Percentiles rank a stretch among this genome's conserved stretches.
These are phyloP conservation scores for Phyllostomus hastatus DNA, from an alignment of 2,113 vertebrate species.

Conservation along the genomic window DNA sequence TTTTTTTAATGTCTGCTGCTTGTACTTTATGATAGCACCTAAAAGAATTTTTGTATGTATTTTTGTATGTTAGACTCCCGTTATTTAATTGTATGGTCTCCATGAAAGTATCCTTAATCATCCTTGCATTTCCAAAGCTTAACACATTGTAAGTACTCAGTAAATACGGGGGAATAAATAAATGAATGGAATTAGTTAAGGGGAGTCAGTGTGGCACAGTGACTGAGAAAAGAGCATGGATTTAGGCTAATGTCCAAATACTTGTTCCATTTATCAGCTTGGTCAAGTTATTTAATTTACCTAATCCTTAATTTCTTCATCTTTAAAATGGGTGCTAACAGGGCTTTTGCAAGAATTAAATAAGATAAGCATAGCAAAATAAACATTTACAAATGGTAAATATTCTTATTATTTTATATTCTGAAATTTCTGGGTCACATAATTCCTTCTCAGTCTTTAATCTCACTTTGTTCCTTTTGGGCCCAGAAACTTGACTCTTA, in stretches of 20 bases:
- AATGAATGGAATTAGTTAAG: neutral
- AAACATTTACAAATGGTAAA: neutral
- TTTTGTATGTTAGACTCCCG: neutral
- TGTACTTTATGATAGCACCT: neutral
- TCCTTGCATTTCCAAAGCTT: neutral
- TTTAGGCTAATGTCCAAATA: neutral
- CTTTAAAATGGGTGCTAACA: neutral
- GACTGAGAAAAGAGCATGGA: neutral
- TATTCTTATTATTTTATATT: constrained; percentile 1
- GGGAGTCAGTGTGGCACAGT: neutral
- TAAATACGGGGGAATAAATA: neutral
- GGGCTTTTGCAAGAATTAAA: neutral
- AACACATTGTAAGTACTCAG: neutral
- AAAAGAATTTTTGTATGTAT: neutral
- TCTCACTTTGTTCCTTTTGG: neutral
- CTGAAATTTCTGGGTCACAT: neutral
- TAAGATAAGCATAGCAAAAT: neutral
- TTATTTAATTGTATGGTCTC: neutral
- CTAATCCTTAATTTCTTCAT: neutral
- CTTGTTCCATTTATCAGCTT: neutral
- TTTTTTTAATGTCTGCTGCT: neutral
- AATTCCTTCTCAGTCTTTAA: constrained; percentile 18
- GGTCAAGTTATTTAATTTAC: neutral
- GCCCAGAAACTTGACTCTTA: neutral
- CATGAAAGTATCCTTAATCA: neutral